These are phyloP conservation scores for Lepidocyrtinus sp. DNA, from an alignment of 2,888 invertebrate genomes.

Conservation along the genomic window DNA sequence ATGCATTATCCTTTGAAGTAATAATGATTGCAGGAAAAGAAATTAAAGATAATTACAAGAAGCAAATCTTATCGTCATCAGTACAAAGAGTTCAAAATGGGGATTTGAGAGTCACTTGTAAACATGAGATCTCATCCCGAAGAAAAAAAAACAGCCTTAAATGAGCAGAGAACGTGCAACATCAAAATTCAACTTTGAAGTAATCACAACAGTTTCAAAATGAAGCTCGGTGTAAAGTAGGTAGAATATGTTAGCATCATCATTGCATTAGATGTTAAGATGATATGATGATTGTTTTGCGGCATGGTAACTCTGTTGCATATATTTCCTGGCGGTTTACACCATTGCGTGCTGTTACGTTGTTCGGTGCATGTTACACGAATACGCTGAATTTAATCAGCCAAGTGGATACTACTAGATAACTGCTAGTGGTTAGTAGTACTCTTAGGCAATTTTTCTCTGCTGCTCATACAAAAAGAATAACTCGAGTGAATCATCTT, in stretches of 20 bases:
- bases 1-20: neutral
- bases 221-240: neutral
- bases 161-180: neutral
- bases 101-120: neutral
- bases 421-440: neutral
- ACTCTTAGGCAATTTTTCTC: neutral
- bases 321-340: neutral
- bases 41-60: conserved; percentile 38
- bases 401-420: neutral
- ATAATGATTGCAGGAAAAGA: conserved; percentile 36
- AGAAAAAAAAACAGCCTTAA: neutral
- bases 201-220: neutral
- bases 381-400: conserved; percentile 8
- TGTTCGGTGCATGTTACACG: neutral
- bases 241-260: neutral
- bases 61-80: conserved; percentile 34
- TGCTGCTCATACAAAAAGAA: neutral
- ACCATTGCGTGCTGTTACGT: neutral
- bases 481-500: neutral
- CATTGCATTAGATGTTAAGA: too few species aligned
- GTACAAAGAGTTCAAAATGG: neutral
- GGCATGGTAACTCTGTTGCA: neutral
- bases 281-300: neutral
- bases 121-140: neutral
- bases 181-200: neutral